Base-by-base conservation (phyloP, 2,797 vertebrate species). In the Podargus strigoides region DNA sequence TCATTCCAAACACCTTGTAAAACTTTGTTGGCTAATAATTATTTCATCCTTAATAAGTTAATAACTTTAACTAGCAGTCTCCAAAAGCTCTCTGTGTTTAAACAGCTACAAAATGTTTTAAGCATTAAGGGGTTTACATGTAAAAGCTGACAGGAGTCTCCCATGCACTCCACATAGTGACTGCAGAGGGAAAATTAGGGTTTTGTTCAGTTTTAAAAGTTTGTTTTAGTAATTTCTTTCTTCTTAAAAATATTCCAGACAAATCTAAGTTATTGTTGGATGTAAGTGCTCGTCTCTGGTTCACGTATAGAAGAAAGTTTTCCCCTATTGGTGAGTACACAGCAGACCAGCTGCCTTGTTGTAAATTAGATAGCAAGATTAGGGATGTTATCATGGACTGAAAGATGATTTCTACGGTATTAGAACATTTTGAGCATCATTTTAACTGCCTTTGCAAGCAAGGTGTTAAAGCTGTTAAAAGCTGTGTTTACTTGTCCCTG, bases 291-390 rank as follows among this genome's bases (percentile, higher is more conserved):
- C 98, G 98, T 63, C 98, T 99, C 87, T 99, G 98, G 98, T 99
- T 99, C 96, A 99, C 98, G 0, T 99, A 99, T 32, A 98, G 98
- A 96, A 98, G 98, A 74, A 99, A 98, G 95, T 99, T 98, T 97
- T 98, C 98, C 3, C 98, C 98, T 30, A 99, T 99, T 95, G 98
- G 98, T 98, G 96, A 97, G 98, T 98, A 92, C 68, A 66, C 77
- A 85, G 85, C 89, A 76, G 67, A 46, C 11, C 44, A 63, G 47
- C 59, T 86, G 87, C 67, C 32, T 81, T 36, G 4, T 78, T 78
- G 26, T 14, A 49, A 41, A 53, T 59, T 50, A n/a, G 42, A 16
- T 22, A 34, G 28, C 58, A 53, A n/a, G 26, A 81, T 80, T 46
- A 63, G 42, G 41, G 58, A 28, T 59, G 55, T 27, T 56, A 8